Conservation (phyloP, 2,888 invertebrate species). For the Drosophila longiperda region DNA sequence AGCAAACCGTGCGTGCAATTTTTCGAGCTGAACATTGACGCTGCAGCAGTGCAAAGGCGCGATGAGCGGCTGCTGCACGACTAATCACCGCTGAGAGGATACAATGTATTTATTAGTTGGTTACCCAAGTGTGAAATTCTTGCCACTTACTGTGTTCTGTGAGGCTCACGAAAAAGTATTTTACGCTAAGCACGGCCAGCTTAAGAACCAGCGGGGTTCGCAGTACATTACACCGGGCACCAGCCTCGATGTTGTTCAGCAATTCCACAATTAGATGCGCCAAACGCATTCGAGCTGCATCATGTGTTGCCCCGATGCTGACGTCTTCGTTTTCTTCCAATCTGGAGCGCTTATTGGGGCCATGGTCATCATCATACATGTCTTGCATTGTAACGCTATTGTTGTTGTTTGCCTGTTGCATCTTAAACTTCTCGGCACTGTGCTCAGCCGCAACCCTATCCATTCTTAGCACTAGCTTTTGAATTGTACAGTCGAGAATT, state of each 20-base stretch:
- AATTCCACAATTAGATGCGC: slow-evolving; percentile 87
- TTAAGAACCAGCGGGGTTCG: slow-evolving; percentile 88
- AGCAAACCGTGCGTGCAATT: slow-evolving; percentile 89
- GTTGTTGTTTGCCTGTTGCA: slow-evolving; percentile 59
- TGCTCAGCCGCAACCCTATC: slow-evolving; percentile 65
- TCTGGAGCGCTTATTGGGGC: slow-evolving; percentile 49
- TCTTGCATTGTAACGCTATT: slow-evolving; percentile 40
- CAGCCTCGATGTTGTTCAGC: slow-evolving; percentile 88
- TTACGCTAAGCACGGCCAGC: slow-evolving; percentile 89
- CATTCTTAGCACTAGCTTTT: slow-evolving; percentile 74
- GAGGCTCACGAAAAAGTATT: slow-evolving; percentile 91
- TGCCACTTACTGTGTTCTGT: slow-evolving; percentile 87
- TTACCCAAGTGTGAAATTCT: not conserved
- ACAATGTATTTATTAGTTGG: not conserved
- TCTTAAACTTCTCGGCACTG: slow-evolving; percentile 52
- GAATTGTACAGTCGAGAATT: slow-evolving; percentile 82
- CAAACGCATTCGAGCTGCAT: slow-evolving; percentile 66
- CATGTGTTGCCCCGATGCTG: slow-evolving; percentile 44
- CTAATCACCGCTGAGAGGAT: slow-evolving; percentile 86
- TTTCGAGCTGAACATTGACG: slow-evolving; percentile 88
- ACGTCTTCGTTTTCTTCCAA: slow-evolving; percentile 32
- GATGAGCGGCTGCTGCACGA: slow-evolving; percentile 88
- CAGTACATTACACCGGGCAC: slow-evolving; percentile 87
- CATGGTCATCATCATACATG: slow-evolving; percentile 45
- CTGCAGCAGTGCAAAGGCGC: slow-evolving; percentile 88